Percentiles rank a stretch among this genome's conserved stretches.
Evolutionary conservation across 2,797 vertebrate species (phyloP).

Genomic region (Vultur gryphus): DNA sequence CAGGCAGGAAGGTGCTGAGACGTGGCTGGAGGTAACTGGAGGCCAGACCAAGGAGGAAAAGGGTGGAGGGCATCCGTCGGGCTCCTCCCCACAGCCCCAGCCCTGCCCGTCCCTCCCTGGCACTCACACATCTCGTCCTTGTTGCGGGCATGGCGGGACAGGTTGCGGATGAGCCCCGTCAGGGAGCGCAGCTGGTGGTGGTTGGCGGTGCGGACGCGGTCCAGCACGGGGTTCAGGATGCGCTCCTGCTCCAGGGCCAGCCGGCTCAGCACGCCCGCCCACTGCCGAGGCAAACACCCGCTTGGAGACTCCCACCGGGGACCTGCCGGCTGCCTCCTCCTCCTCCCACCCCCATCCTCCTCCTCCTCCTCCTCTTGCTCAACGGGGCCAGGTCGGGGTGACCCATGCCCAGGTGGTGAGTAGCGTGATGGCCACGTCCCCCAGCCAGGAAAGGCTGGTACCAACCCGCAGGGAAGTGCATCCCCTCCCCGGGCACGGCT

Average conservation of each 20-base stretch:
- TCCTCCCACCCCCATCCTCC: background rate
- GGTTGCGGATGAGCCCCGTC: constrained; percentile 89
- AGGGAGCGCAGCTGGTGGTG: constrained; percentile 86
- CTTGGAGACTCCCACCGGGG: background rate
- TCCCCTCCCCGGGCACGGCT: accelerated
- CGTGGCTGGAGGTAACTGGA: accelerated
- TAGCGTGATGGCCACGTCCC: accelerated
- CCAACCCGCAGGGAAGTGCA: background rate
- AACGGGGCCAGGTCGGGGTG: accelerated
- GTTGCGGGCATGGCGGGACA: constrained; percentile 84
- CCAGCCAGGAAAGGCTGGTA: background rate
- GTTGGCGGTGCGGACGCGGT: constrained; percentile 77
- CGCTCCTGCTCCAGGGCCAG: constrained; percentile 87
- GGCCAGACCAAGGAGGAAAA: background rate
- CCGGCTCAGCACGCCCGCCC: constrained; percentile 85
- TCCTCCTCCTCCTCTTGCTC: background rate
- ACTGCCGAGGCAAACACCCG: constrained; percentile 68
- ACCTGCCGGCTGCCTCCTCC: accelerated
- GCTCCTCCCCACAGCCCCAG: background rate
- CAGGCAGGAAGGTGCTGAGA: background rate
- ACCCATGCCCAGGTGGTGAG: background rate
- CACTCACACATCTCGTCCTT: constrained; percentile 90
- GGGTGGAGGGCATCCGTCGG: accelerated
- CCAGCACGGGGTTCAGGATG: constrained; percentile 83
- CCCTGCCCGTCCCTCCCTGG: accelerated